Conservation (phyloP, 2,888 invertebrate genomes). For the Tridacna crocea region DNA sequence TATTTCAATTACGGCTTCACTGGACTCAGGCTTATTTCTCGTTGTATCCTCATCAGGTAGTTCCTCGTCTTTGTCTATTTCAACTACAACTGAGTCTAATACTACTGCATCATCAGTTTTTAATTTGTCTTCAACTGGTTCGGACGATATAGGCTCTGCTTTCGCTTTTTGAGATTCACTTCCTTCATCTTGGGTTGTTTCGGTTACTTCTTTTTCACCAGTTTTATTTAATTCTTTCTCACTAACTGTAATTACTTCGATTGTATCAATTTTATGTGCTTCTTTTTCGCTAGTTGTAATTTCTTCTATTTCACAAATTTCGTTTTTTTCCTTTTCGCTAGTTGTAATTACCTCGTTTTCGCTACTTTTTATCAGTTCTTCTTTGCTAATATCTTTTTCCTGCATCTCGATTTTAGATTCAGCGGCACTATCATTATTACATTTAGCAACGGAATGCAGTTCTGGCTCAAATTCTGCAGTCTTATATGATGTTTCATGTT, state of each 20-base stretch:
- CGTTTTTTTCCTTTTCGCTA: not conserved
- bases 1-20: conserved; percentile 3
- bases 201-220: not conserved
- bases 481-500: not conserved
- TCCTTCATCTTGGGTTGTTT: not conserved
- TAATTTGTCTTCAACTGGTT: not conserved
- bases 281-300: not conserved
- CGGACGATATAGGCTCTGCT: not conserved
- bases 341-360: too few relatives aligned
- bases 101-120: not conserved
- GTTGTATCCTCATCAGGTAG: not conserved
- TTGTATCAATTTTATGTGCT: not conserved
- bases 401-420: not conserved
- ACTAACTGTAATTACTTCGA: not conserved
- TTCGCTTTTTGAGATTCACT: not conserved
- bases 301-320: not conserved
- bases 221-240: not conserved
- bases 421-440: not conserved
- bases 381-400: not conserved
- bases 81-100: not conserved
- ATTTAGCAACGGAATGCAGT: not conserved
- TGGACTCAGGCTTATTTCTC: not conserved
- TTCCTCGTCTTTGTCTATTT: not conserved
- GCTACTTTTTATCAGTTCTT: not conserved
- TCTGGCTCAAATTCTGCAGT: not conserved